Evolutionary conservation across 2,113 vertebrate species (phyloP).

Genomic region (Indri indri): DNA sequence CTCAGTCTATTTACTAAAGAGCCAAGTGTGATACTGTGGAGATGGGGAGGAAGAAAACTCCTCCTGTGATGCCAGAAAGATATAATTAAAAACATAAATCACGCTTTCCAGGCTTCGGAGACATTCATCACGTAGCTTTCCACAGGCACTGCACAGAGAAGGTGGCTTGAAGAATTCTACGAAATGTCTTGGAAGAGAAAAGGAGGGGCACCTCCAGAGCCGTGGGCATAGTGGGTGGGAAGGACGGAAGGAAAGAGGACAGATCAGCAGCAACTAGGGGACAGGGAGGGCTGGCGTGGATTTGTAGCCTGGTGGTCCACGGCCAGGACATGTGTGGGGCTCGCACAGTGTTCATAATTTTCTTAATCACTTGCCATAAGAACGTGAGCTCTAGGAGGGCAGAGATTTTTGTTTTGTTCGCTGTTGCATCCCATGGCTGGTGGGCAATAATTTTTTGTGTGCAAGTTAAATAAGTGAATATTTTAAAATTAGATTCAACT

Average conservation of each 20-base stretch:
- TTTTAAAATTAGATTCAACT: background rate
- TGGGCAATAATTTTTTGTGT: background rate
- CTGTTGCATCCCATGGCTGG: background rate
- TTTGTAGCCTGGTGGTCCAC: background rate
- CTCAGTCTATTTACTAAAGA: background rate
- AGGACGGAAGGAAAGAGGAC: background rate
- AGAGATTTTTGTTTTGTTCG: background rate
- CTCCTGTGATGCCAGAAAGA: background rate
- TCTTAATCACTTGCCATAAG: background rate
- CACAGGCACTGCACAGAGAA: background rate
- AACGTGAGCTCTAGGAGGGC: background rate
- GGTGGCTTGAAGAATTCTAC: background rate
- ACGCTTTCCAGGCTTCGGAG: background rate
- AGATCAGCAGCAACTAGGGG: background rate
- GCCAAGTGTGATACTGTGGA: background rate
- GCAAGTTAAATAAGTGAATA: background rate
- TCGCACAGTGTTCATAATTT: background rate
- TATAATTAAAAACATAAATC: slow-evolving; percentile 45
- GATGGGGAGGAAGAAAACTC: background rate
- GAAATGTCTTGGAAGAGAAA: background rate
- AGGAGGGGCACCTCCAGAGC: background rate
- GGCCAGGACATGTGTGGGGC: background rate
- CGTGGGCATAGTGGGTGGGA: background rate
- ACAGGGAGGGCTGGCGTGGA: accelerated
- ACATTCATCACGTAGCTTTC: background rate